A percentile compares a stretch with the other conserved stretches of the same genome.
Evolutionary conservation across 2,888 invertebrate species (phyloP).

Genomic region (Temnothorax ravouxi): DNA sequence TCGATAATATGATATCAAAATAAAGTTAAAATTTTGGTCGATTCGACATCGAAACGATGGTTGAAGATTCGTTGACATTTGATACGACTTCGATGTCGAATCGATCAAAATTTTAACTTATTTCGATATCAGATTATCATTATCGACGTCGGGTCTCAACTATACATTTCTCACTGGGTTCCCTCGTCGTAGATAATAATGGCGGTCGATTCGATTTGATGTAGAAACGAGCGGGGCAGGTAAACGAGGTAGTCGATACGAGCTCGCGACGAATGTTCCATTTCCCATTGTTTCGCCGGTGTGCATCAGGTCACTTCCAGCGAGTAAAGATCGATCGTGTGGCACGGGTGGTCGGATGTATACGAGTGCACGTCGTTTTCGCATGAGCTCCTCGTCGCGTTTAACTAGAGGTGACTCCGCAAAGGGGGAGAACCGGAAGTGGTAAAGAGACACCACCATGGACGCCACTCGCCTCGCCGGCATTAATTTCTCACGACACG

Average conservation of each 20-base stretch:
- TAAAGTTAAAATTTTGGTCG: too few relatives aligned
- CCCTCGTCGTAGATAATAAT: conserved; percentile 14
- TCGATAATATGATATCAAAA: too few relatives aligned
- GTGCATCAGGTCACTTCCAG: conserved; percentile 48
- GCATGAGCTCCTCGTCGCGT: conserved; percentile 23
- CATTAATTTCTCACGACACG: conserved; percentile 63
- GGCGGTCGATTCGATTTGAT: conserved; percentile 40
- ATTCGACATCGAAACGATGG: too few relatives aligned
- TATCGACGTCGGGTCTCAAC: too few relatives aligned
- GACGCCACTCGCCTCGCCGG: conserved; percentile 38
- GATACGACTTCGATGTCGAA: too few relatives aligned
- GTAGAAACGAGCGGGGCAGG: conserved; percentile 35
- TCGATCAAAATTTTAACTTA: too few relatives aligned
- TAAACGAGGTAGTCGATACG: conserved; percentile 56
- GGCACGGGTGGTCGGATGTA: conserved; percentile 25
- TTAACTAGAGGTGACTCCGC: conserved; percentile 40
- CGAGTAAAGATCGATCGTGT: conserved; percentile 48
- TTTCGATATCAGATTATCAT: too few relatives aligned
- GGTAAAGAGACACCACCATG: conserved; percentile 52
- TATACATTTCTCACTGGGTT: too few relatives aligned
- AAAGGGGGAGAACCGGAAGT: conserved; percentile 44
- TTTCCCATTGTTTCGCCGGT: conserved; percentile 45
- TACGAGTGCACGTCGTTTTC: conserved; percentile 24
- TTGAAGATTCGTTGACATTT: too few relatives aligned
- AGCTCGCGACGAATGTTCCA: conserved; percentile 52